These are phyloP conservation scores for Sebastes jordani DNA, from an alignment of 2,797 vertebrate species.

Conservation along the genomic window DNA sequence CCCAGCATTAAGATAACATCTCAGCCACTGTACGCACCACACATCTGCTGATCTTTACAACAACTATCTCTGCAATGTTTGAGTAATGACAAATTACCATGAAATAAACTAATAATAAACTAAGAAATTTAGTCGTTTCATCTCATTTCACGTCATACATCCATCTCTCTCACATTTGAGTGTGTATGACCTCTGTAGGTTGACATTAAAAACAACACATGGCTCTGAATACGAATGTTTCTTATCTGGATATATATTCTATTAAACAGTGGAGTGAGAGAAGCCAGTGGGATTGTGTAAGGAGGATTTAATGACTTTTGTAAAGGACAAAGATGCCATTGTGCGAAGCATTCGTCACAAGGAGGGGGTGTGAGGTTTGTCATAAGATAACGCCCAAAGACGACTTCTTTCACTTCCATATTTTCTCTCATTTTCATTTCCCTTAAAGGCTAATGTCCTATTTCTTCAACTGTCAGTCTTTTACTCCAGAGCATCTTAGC, in stretches of 20 bases:
- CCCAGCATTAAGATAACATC: not conserved
- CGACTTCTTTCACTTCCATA: constrained; percentile 62
- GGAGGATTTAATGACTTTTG: constrained; percentile 16
- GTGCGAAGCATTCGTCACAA: constrained; percentile 22
- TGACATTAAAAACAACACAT: not conserved
- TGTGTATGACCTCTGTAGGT: not conserved
- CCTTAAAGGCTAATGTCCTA: not conserved
- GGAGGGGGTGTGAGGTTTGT: constrained; percentile 33
- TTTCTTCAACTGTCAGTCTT: constrained; percentile 11
- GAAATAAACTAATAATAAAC: not conserved
- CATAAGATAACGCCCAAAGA: constrained; percentile 44
- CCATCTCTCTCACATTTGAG: not conserved
- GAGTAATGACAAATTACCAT: not conserved
- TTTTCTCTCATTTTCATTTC: constrained; percentile 48
- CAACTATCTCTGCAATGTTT: not conserved
- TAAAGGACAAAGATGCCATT: constrained; percentile 44
- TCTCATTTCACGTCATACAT: not conserved
- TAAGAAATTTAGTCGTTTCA: not conserved
- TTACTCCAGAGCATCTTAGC: not conserved
- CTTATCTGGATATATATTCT: not conserved
- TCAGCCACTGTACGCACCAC: not conserved
- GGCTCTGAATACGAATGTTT: not conserved
- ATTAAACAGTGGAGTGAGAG: not conserved
- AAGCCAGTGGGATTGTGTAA: not conserved
- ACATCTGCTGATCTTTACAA: not conserved